Base-by-base conservation (phyloP, 2,797 vertebrate species). In the Acropternis orthonyx region DNA sequence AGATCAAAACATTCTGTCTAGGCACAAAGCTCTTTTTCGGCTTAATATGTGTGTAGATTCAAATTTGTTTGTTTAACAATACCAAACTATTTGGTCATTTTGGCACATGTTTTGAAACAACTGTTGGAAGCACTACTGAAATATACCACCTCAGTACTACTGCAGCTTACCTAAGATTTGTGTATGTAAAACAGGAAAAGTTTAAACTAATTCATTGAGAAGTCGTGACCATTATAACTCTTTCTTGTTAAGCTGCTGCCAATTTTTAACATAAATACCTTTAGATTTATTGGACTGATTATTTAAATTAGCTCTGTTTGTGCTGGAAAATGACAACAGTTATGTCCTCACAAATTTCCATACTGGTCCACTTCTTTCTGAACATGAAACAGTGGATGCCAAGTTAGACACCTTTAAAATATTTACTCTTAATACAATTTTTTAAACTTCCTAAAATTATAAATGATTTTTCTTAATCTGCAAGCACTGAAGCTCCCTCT, bases 161-260 rank as follows among this genome's bases (percentile, higher is more conserved):
- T 59, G 15, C 65, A 71, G 26, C 43, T 67, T 32, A 41, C 28
- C n/a, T 17, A 36, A 46, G 21, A 46, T 23, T 24, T n/a, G 2
- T 3, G 3, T 9, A 9, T 3, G 21, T 7, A 56, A 65, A 68
- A 34, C 4, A 1, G 4, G 15, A 56, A 78, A 37, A 19, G 1
- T 7, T 81, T 30, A 28, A 52, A 67, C 56, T n/a, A 34, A 41
- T 13, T 44, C 32, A 37, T 12, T 41, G 30, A 73, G 26, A 19
- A 71, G 14, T 18, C 41, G 6, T n/a, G 9, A 46, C 15, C 5
- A 6, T 15, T 46, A 15, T 12, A 61, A 34, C 10, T 21, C 11
- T 7, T 44, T 20, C 24, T 44, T 78, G 8, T 36, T 73, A 84
- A 74, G 54, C 27, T 23, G 34, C 30, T n/a, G 21, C 1, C 4